Base-by-base conservation (phyloP, 92 coral and sea anemone genomes). In the Zoanthus gigantus region DNA sequence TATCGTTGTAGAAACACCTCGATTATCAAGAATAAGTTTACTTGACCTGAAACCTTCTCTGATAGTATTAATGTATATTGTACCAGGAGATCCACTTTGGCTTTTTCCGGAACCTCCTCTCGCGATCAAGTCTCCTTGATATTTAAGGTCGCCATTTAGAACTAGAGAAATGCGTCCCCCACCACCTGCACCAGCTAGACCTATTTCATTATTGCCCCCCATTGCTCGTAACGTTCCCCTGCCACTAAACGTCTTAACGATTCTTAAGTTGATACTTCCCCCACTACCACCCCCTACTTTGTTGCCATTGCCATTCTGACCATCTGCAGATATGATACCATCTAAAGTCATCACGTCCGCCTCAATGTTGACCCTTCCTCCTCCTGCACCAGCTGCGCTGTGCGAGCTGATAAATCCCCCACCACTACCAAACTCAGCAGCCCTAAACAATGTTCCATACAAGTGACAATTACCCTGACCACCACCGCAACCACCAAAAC, bases 401-500 rank as follows among this genome's bases (percentile, higher is more conserved):
- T 88, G 90, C 18, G 34, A 34, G 14, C 52, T 60, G 16, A 86
- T 79, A 46, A 79, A 85, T 32, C 94, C 92, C 15, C 94, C 94
- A 23, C 94, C 94, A 86, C 94, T 92, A 0, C 94, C 94, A 15
- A 90, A 83, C 63, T 79, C 75, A 6, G 44, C 72, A 14, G 94
- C 79, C 42, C 87, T 82, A 73, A 72, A 92, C 77, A 92, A 29
- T 15, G 94, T 80, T 53, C 94, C 94, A 77, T 92, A 92, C 9
- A 92, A 72, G 15, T 69, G 87, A 69, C 94, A 92, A 17, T 15
- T 53, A 0, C 57, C 88, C 31, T 17, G 79, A 0, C 93, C 93
- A 18, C 93, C 93, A 29, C 92, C 94, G 83, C 94, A 92, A 10
- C 94, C 94, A 74, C 94, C 94, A 88, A 75, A 84, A 58, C 94